A percentile compares a stretch with the other conserved stretches of the same genome.
phyloP scores from a whole-genome alignment of 2,888 invertebrate species.

The Urechis unicinctus region DNA sequence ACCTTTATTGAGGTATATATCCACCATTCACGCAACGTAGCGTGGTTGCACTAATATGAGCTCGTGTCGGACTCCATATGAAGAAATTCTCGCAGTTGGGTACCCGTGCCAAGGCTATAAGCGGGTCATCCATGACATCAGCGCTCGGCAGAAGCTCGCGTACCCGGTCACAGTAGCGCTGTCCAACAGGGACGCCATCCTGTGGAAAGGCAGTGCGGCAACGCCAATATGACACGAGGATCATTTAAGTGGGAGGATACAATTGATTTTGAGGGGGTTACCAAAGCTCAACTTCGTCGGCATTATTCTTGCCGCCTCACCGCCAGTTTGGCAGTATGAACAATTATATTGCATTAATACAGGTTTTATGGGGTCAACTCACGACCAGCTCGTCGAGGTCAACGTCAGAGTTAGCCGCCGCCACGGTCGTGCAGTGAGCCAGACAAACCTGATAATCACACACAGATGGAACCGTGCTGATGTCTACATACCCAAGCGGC shows the following conservation, averaged over 20 bases:
- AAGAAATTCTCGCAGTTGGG: conserved; percentile 1
- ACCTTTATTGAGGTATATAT: neutral
- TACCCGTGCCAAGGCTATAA: neutral
- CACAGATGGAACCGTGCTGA: neutral
- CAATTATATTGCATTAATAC: no score
- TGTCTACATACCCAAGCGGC: neutral
- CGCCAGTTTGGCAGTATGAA: no score
- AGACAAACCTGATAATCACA: neutral
- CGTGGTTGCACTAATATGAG: neutral
- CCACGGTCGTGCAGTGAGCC: neutral
- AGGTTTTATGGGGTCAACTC: no score
- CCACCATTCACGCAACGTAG: neutral
- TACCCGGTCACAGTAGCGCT: neutral
- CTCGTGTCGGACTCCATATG: neutral
- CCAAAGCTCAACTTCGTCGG: no score
- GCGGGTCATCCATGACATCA: conserved; percentile 1
- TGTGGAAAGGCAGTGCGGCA: neutral
- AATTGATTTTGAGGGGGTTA: no score
- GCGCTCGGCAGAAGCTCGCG: neutral
- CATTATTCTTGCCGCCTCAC: no score
- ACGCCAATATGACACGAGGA: neutral
- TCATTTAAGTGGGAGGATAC: no score
- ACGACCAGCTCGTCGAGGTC: neutral
- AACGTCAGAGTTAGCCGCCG: neutral
- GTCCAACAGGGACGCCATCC: neutral